Evolutionary conservation across 2,888 invertebrate species (phyloP), one percentile per base, ranked within the genome.

Genomic region (Crepidodera aurea): DNA sequence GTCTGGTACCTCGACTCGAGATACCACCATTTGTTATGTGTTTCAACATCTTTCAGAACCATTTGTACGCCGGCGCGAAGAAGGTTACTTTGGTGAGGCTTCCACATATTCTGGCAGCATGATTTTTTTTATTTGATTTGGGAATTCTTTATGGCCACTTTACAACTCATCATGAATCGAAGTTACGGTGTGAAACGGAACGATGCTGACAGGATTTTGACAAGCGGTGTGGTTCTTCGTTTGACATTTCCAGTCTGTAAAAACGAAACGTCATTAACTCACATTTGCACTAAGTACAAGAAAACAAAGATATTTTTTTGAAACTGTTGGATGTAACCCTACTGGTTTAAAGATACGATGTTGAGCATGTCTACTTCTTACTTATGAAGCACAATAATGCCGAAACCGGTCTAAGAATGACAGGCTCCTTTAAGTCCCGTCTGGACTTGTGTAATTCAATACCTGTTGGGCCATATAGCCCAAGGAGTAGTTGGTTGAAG

Each of bases 31-130:
- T 77, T 71, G 82, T 76, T 70, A 89, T 89, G 84, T 90, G 90
- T 83, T 90, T 90, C 85, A 90, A 86, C 90, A 90, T 90, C 68
- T 68, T 69, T 65, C 62, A 68, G 68, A 67, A 64, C 65, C 71
- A 73, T 73, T 70, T 70, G 71, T 67, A 58, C 60, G 64, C 46
- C 39, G 56, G 44, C 13, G 37, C 27, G 73, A 71, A 72, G 69
- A 59, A 63, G 70, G 68, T 75, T 74, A 68, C 73, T 75, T 68
- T 73, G 65, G 69, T 73, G 71, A 66, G 68, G 65, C 64, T 74
- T 75, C 75, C 74, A 75, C 77, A 78, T 78, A 67, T 70, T 73
- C 65, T 70, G 60, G 22, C 60, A 64, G 66, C 65, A 71, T 69
- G 44, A 18, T 65, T 65, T 48, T 1, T 12, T 29, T 29, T 64